Base-by-base conservation (phyloP, 2,113 vertebrate genomes). In the Fregetta grallaria region DNA sequence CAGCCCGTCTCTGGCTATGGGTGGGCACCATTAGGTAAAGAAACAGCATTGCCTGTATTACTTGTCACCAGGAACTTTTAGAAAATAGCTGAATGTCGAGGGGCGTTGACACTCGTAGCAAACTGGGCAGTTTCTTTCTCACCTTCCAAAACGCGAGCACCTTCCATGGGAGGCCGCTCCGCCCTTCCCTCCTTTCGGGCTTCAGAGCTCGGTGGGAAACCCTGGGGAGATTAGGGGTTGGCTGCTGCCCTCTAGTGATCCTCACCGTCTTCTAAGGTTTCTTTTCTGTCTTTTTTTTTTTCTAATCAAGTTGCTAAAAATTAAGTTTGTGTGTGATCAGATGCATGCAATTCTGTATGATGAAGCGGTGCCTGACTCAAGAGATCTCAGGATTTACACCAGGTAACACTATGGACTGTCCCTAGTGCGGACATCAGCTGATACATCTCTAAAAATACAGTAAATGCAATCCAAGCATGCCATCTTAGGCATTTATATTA, bases 231-330 rank as follows among this genome's bases (percentile, higher is more conserved):
- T 97, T 47, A 42, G 61, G 95, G 25, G 96, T 97, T 95, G 94
- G 52, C 94, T 96, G 40, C 96, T 97, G 97, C 97, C 97, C 94
- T 94, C 97, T 96, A 92, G 95, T 90, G 96, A 80, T 47, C n/a
- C 2, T 42, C 88, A 8, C 56, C 36, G 2, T 5, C 8, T 5
- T 2, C 63, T 34, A 3, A 42, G 47, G 29, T 67, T 52, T 71
- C 68, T n/a, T n/a, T n/a, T n/a, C n/a, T n/a, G n/a, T n/a, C n/a
- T 49, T 56, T 18, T 17, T 3, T 61, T 86, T 78, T 62, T 42
- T 22, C 42, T 8, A 6, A 32, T 29, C 44, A 8, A 44, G 17
- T 70, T 76, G 49, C 36, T 80, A 47, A 80, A 83, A 53, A 73
- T 34, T 59, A 68, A 19, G 34, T 21, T 15, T 6, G 42, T 32